Evolutionary conservation across 2,888 invertebrate species (phyloP), one percentile per base, ranked within the genome.

Genomic region (Agrochola macilenta): DNA sequence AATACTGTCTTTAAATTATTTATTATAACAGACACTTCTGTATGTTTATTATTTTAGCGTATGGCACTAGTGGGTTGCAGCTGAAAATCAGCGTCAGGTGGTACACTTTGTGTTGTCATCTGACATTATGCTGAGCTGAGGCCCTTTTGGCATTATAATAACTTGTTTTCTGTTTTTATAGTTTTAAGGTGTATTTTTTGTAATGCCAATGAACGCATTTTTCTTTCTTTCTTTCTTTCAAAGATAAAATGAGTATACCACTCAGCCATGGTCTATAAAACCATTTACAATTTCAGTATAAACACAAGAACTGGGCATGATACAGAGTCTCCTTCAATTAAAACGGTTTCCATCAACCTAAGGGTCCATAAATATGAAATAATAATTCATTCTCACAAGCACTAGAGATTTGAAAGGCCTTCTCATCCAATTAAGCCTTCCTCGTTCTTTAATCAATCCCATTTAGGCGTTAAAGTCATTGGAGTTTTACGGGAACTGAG

Each of bases 381-480:
- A 86, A 86, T 86, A 79, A 89, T 88, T 85, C 78, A 85, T 88
- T 78, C 69, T 72, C 66, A 79, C 58, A 80, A 66, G 46, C 77
- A 80, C 74, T 81, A 81, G 77, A 83, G 75, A 81, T 80, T 81
- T 77, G 75, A 74, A 74, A 79, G 71, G 84, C 84, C 85, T 89
- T 87, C 85, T 87, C 79, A 83, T 89, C 83, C 85, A 91, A 90
- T 90, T 90, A 91, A 84, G 81, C 81, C 78, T 87, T 84, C 82
- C 86, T 85, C 74, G 83, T 87, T 86, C 84, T 82, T 84, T 90
- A 88, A 90, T 88, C 87, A 89, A 88, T 85, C 88, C 87, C 79
- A 84, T 86, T 88, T 90, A 87, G 76, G 82, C 74, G 84, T 78
- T 88, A 78, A 79, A 89, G 82, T 85, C 82, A 85, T 87, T 79